Conservation (phyloP, 2,888 invertebrate species). For the Ischnus inquisitorius region DNA sequence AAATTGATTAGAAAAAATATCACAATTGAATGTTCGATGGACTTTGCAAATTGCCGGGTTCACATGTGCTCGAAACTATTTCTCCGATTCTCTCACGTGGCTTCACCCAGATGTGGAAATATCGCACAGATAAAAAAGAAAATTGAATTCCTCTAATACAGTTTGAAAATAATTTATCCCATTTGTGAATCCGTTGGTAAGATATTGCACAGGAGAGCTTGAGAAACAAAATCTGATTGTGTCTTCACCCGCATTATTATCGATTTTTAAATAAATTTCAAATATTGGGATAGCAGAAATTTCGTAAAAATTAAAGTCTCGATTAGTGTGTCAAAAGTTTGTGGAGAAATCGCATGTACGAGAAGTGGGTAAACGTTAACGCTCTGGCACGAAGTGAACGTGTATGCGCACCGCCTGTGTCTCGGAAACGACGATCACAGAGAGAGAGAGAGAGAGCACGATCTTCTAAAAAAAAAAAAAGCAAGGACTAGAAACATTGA, state of each 20-base stretch:
- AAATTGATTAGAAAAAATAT: slow-evolving; percentile 33
- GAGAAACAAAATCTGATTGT: not conserved
- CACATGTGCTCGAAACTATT: slow-evolving; percentile 38
- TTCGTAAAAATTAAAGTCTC: slow-evolving; percentile 19
- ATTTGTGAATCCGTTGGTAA: not conserved
- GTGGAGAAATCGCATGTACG: slow-evolving; percentile 57
- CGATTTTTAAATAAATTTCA: too few relatives aligned
- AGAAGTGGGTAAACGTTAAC: slow-evolving; percentile 49
- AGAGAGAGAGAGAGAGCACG: slow-evolving; percentile 5
- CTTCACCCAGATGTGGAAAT: slow-evolving; percentile 27
- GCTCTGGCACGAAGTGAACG: slow-evolving; percentile 49
- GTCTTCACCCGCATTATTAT: not conserved
- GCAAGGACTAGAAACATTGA: slow-evolving; percentile 9
- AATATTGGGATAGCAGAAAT: too few relatives aligned
- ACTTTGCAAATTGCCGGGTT: slow-evolving; percentile 30
- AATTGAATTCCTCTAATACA: slow-evolving; percentile 36
- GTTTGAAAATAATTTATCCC: slow-evolving; percentile 5
- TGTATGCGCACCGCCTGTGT: slow-evolving; percentile 37
- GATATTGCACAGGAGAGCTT: not conserved
- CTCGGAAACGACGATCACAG: slow-evolving; percentile 10
- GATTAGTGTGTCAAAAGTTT: slow-evolving; percentile 32
- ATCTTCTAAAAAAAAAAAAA: slow-evolving; percentile 54
- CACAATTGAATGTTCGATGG: slow-evolving; percentile 51
- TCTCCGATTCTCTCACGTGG: slow-evolving; percentile 33
- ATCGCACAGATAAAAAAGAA: slow-evolving; percentile 26